These are phyloP conservation scores for Phorcus lineatus DNA, from an alignment of 2,888 invertebrate species.

Conservation along the genomic window DNA sequence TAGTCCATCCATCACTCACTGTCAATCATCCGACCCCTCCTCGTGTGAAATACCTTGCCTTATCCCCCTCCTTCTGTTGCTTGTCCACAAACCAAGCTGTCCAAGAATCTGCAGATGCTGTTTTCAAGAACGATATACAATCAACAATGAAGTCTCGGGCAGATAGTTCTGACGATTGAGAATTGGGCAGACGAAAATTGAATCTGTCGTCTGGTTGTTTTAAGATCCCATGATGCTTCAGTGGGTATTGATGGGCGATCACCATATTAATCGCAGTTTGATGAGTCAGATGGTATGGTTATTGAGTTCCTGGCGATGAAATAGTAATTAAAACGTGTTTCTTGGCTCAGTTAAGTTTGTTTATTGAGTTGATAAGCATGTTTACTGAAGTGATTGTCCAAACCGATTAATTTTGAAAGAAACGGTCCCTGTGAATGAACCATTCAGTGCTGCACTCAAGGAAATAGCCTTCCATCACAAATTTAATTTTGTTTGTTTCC, in stretches of 20 bases:
- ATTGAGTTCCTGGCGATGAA: not conserved
- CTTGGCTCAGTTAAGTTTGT: constrained; percentile 1
- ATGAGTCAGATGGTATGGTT: constrained; percentile 5
- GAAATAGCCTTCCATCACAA: too few relatives aligned
- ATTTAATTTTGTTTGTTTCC: too few relatives aligned
- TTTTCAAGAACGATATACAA: not conserved
- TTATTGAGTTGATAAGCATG: not conserved
- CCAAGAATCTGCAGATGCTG: not conserved
- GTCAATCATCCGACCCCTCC: not conserved
- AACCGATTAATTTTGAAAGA: too few relatives aligned
- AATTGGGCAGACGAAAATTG: constrained; percentile 11
- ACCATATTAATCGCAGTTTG: constrained; percentile 6
- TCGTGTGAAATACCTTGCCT: not conserved
- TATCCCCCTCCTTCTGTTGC: not conserved
- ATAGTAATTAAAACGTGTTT: constrained; percentile 20
- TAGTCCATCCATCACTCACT: not conserved
- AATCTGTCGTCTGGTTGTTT: constrained; percentile 18
- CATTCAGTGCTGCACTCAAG: too few relatives aligned
- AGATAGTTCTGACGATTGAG: not conserved
- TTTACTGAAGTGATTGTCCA: too few relatives aligned
- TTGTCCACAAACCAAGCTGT: not conserved
- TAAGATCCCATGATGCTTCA: constrained; percentile 16
- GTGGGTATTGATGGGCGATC: constrained; percentile 7
- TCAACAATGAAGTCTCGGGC: not conserved
- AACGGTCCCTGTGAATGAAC: too few relatives aligned